Evolutionary conservation across 2,113 vertebrate genomes (phyloP), one percentile per base, ranked within the genome.

Genomic region (Axis porcinus): DNA sequence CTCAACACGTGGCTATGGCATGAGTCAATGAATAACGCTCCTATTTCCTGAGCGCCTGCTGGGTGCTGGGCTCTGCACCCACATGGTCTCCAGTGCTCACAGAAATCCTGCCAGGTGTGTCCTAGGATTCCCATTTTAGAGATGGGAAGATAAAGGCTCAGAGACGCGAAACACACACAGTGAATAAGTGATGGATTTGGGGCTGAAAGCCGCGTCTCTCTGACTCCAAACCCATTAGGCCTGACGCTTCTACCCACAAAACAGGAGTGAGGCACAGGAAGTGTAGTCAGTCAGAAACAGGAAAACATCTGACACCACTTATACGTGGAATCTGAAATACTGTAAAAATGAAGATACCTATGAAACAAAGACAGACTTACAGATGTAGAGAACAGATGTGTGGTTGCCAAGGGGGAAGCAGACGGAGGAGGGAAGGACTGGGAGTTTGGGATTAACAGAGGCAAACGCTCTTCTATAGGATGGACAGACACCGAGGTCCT

Each of bases 141-240:
- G 60, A 83, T 3, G 50, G 16, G 8, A 58, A 58, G 36, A 23
- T 2, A 12, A 89, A 91, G 55, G 83, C 50, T 45, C 47, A 33
- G 52, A 58, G 84, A 52, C 30, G 45, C 0, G 0, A 74, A 8
- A 40, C 7, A 11, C 2, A 23, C 21, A 30, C 62, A n/a, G 19
- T 7, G 33, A 85, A 8, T 16, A 47, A 12, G 16, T 0, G 0
- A 30, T 3, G 21, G 47, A 25, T 19, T 2, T 23, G 58, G 76
- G 45, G 74, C 10, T 3, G 27, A 86, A 74, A 43, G 15, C n/a
- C 21, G 30, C 40, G n/a, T 43, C 36, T 93, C 47, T 33, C 78
- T 7, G 62, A 91, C 67, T 54, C 47, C 70, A 67, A 45, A 58
- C 21, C 5, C 25, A 2, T 50, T 28, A 17, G 82, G 40, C 21